These are phyloP conservation scores for Equus quagga DNA, from an alignment of 2,113 vertebrate genomes.

Conservation along the genomic window DNA sequence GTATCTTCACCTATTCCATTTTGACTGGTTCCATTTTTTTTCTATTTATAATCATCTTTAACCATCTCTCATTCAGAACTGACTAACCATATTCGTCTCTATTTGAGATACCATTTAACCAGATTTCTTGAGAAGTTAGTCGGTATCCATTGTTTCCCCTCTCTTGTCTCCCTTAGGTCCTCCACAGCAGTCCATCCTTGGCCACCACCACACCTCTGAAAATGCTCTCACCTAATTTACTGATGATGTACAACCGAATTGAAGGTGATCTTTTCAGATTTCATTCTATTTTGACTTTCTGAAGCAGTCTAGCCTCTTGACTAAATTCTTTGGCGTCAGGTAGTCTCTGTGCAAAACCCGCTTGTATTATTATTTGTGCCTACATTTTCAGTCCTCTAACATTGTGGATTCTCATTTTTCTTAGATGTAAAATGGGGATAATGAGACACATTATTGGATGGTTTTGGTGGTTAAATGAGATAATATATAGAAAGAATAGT, in stretches of 20 bases:
- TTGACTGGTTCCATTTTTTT: neutral
- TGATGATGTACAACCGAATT: neutral
- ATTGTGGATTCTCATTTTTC: neutral
- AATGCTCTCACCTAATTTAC: neutral
- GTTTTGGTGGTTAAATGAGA: neutral
- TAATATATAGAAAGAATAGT: neutral
- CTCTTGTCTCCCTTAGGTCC: neutral
- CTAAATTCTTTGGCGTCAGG: neutral
- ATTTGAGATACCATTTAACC: neutral
- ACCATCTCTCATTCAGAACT: neutral
- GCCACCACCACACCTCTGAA: neutral
- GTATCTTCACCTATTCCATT: neutral
- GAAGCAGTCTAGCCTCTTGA: neutral
- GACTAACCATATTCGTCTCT: neutral
- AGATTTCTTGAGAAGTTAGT: neutral
- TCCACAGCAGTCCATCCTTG: neutral
- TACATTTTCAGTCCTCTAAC: neutral
- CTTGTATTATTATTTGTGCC: neutral
- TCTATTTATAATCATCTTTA: neutral
- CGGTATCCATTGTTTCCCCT: neutral
- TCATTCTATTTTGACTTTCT: neutral
- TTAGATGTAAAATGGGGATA: neutral
- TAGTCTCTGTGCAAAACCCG: neutral
- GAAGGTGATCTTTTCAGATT: neutral
- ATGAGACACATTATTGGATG: neutral